Evolutionary conservation across 2,113 vertebrate species (phyloP).

Genomic region (Notothenia coriiceps): DNA sequence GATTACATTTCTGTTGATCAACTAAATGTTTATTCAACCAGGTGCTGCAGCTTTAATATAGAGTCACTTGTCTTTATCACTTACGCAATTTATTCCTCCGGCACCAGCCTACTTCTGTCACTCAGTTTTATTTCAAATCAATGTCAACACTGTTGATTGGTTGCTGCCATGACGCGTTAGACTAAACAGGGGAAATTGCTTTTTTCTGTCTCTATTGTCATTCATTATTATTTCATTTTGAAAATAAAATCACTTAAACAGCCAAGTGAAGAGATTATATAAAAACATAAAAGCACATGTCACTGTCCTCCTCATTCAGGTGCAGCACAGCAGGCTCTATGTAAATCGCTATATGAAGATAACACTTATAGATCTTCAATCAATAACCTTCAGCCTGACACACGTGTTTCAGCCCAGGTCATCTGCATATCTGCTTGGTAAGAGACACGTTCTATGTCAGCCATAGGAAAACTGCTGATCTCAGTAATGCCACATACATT

Average conservation of each 20-base stretch:
- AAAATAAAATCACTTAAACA: slow-evolving; percentile 12
- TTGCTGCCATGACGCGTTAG: background rate
- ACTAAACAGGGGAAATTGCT: background rate
- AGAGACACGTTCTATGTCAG: background rate
- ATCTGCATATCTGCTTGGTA: slow-evolving; percentile 12
- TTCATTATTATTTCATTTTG: background rate
- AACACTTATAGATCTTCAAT: slow-evolving; percentile 33
- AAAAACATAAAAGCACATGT: background rate
- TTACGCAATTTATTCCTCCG: background rate
- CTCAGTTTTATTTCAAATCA: slow-evolving; percentile 21
- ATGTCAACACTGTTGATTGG: slow-evolving; percentile 3
- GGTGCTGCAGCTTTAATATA: background rate
- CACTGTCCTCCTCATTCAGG: background rate
- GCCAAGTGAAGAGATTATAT: background rate
- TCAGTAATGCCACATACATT: background rate
- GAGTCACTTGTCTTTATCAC: background rate
- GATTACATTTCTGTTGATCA: too few species aligned
- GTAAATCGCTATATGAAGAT: background rate
- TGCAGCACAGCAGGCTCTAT: background rate
- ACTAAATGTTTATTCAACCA: too few species aligned
- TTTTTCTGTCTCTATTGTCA: background rate
- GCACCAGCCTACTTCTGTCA: slow-evolving; percentile 3
- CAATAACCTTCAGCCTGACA: slow-evolving; percentile 34
- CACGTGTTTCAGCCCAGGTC: slow-evolving; percentile 2
- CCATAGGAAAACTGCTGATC: slow-evolving; percentile 2